Conservation (phyloP, 2,888 invertebrate species). For the Tigriopus californicus region DNA sequence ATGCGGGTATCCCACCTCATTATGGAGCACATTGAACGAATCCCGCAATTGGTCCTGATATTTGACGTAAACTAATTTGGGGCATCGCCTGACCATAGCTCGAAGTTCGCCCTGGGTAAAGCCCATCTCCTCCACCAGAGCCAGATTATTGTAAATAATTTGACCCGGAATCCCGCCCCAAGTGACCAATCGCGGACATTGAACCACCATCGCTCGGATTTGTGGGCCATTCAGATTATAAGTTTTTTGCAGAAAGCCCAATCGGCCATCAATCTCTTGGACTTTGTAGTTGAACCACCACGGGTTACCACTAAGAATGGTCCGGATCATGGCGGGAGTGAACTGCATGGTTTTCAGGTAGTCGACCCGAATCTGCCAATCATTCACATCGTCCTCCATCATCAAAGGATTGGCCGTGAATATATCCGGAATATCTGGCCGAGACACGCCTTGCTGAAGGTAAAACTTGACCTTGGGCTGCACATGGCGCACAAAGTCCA, state of each 20-base stretch:
- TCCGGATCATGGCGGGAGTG: too few relatives aligned
- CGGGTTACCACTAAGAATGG: too few relatives aligned
- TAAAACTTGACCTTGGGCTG: background rate
- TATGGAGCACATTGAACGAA: constrained; percentile 1
- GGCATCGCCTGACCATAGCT: background rate
- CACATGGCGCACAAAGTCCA: background rate
- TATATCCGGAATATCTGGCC: background rate
- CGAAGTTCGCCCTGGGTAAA: background rate
- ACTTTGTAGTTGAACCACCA: background rate
- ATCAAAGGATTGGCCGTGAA: background rate
- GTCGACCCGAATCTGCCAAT: background rate
- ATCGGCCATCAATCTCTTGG: background rate
- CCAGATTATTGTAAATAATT: background rate
- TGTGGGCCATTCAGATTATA: background rate
- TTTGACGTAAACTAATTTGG: background rate
- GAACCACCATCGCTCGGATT: background rate
- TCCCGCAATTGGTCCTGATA: background rate
- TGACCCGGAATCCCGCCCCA: background rate
- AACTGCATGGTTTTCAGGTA: too few relatives aligned
- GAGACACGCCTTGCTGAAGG: background rate
- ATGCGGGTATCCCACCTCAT: background rate
- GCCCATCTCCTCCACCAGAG: background rate
- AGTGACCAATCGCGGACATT: background rate
- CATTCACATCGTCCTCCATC: background rate
- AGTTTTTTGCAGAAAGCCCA: background rate